phyloP scores from a whole-genome alignment of 2,113 vertebrate species.

The Theristicus caerulescens region DNA sequence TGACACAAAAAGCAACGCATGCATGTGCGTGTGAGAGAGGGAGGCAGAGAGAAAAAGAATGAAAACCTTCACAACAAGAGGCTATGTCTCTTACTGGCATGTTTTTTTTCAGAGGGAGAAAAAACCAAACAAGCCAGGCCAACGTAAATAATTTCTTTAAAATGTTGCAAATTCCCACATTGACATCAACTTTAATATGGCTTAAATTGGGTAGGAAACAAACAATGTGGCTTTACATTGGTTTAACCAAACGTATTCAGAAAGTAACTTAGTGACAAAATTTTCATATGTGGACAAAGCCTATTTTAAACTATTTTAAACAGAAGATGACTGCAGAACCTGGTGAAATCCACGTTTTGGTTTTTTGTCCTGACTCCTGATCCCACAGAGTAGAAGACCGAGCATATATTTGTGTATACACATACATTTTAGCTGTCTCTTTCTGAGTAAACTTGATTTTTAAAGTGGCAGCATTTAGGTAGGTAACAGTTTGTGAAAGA shows the following conservation, averaged over 20 bases:
- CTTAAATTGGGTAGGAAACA: not conserved
- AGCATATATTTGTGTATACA: not conserved
- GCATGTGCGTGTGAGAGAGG: fast-evolving
- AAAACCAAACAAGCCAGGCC: not conserved
- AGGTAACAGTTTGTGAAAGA: not conserved
- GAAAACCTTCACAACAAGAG: not conserved
- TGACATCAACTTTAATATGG: not conserved
- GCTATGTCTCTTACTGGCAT: not conserved
- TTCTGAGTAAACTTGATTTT: not conserved
- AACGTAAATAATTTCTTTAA: not conserved
- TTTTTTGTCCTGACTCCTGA: not conserved
- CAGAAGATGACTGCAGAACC: not conserved
- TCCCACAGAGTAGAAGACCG: not conserved
- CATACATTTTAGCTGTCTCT: not conserved
- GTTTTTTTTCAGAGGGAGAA: not conserved
- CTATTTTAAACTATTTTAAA: not conserved
- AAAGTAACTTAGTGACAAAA: not conserved
- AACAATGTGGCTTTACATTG: not conserved
- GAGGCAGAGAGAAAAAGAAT: not conserved
- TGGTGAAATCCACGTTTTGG: not conserved
- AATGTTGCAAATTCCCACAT: fast-evolving
- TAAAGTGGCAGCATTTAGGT: not conserved
- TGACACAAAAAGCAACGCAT: fast-evolving
- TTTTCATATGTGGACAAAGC: not conserved
- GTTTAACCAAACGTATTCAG: not conserved